Conservation (phyloP, 2,888 invertebrate genomes). For the Elmis aenea region DNA sequence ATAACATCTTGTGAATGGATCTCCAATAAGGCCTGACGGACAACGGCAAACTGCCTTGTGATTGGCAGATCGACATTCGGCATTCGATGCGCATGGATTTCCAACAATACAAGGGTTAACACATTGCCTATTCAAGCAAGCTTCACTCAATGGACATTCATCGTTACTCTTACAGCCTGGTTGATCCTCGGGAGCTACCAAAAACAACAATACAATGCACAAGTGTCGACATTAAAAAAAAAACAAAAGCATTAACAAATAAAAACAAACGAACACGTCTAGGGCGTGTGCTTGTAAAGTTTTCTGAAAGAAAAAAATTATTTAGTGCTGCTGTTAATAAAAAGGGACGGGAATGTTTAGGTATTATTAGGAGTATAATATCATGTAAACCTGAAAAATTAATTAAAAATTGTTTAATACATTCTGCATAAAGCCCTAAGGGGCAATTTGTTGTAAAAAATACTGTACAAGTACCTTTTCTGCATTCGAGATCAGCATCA, state of each 20-base stretch:
- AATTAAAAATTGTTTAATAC: too few species aligned
- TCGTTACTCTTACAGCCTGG: constrained; percentile 65
- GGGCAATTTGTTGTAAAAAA: too few species aligned
- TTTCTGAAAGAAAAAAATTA: too few species aligned
- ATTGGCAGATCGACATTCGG: constrained; percentile 68
- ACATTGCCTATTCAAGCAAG: constrained; percentile 68
- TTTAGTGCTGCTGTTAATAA: constrained; percentile 25
- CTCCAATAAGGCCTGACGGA: constrained; percentile 66
- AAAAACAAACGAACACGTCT: too few species aligned
- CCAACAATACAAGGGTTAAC: constrained; percentile 68
- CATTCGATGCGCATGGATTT: constrained; percentile 71
- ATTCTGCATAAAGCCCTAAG: too few species aligned
- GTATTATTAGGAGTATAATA: too few species aligned
- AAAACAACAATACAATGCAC: constrained; percentile 20
- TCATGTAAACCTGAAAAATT: too few species aligned
- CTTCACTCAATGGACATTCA: constrained; percentile 68
- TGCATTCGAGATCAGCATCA: constrained; percentile 81
- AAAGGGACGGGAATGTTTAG: constrained; percentile 7
- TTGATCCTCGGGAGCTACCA: constrained; percentile 43
- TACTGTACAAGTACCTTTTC: constrained; percentile 31
- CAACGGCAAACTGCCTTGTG: constrained; percentile 78
- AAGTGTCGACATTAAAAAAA: constrained; percentile 7
- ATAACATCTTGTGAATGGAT: constrained; percentile 77
- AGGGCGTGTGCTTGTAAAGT: too few species aligned
- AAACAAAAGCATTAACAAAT: too few species aligned